Conservation (phyloP, 2,888 invertebrate genomes). For the Pardosa pseudoannulata region DNA sequence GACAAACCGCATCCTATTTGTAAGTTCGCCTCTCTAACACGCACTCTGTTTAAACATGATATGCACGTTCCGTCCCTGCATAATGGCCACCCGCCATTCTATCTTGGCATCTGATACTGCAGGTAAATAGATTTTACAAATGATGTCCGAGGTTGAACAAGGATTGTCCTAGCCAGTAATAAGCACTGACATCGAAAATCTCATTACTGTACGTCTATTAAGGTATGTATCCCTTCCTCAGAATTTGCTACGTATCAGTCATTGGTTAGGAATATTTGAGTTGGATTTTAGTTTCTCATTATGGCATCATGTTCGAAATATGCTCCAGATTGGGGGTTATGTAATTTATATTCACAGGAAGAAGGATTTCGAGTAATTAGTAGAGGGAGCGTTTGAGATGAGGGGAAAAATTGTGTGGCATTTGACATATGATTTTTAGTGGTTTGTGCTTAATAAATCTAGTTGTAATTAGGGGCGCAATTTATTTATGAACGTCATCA, state of each 20-base stretch:
- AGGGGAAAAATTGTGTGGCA: no score
- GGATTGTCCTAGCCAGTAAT: neutral
- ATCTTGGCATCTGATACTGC: slow-evolving; percentile 4
- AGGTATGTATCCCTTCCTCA: neutral
- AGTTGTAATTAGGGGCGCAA: no score
- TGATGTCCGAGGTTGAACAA: neutral
- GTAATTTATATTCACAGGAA: neutral
- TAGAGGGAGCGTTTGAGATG: no score
- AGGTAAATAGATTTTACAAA: slow-evolving; percentile 15
- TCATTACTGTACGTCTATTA: neutral
- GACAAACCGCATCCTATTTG: neutral
- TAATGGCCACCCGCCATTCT: neutral
- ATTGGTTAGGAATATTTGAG: neutral
- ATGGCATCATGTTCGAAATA: neutral
- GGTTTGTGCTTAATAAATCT: no score
- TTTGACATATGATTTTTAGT: no score
- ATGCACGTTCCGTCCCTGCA: neutral
- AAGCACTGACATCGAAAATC: slow-evolving; percentile 3
- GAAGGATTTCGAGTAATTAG: neutral
- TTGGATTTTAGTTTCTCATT: neutral
- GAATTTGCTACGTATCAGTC: neutral
- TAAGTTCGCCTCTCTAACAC: neutral
- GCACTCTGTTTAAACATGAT: neutral
- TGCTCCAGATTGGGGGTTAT: neutral
- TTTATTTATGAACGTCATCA: no score